Evolutionary conservation across 2,797 vertebrate genomes (phyloP), one percentile per base, ranked within the genome.

Genomic region (Kryptolebias ocellatus): DNA sequence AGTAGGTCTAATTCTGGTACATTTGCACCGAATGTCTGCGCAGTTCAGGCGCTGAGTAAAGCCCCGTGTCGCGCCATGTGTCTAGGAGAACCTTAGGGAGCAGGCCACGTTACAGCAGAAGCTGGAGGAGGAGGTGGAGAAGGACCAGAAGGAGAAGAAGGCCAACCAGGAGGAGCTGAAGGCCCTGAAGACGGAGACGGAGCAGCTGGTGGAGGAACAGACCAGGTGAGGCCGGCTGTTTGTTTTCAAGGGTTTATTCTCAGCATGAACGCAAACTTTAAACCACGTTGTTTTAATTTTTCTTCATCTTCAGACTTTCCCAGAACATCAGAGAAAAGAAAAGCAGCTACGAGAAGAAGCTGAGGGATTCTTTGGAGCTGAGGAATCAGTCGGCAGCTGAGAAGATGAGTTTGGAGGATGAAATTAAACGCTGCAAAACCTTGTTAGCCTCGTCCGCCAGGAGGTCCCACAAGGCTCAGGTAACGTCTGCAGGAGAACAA

Each of bases 91-190:
- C 73, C 92, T 95, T 64, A 92, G 85, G 17, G 96, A 99, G 84
- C 91, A 97, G 76, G 66, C 70, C 9, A 90, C 95, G 89, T 93
- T 98, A 71, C 93, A 95, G 60, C 92, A 95, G 64, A 95, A 95
- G 71, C 86, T 96, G 54, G 95, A 98, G 55, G 80, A 92, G 20
- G 95, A 96, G 60, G 79, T 94, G 53, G 95, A 93, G 79, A 96
- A 93, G 68, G 96, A 96, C 92, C 96, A 96, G 69, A 95, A 95
- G 71, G 96, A 98, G 80, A 98, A 96, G 85, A 96, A 92, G 49
- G 94, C 95, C 72, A 94, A 94, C 54, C 94, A 96, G 77, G 95
- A 97, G 27, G 92, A 65, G 2, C 82, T 98, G 15, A 96, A 92
- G 87, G 39, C 76, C 0, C 80, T 97, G 51, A 97, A 89, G 86